phyloP scores from a whole-genome alignment of 37 sponge, comb jelly and placozoan species.

The Dysidea cf. avara region DNA sequence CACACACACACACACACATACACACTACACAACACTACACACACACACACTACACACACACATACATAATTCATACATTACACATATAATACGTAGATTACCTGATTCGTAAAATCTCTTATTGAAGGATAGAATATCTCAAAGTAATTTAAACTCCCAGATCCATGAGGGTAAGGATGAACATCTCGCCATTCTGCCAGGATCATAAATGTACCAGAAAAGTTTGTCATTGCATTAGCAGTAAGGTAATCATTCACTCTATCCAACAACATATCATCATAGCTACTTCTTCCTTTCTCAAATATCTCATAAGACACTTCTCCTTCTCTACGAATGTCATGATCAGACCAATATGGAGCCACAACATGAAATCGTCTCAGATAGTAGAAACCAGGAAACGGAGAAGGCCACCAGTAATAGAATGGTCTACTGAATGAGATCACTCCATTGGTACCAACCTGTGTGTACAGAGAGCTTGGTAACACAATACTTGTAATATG shows the following conservation, averaged over 20 bases:
- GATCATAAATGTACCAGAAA: slow-evolving; percentile 51
- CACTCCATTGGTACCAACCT: slow-evolving; percentile 59
- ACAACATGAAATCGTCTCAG: slow-evolving; percentile 26
- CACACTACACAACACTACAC: no score
- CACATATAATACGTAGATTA: no score
- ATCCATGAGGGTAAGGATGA: not conserved
- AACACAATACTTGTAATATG: no score
- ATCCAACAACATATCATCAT: not conserved
- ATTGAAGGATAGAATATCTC: no score
- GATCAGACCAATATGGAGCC: slow-evolving; percentile 75
- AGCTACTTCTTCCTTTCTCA: not conserved
- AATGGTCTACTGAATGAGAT: slow-evolving; percentile 30
- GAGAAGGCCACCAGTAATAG: not conserved
- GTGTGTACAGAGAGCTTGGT: not conserved
- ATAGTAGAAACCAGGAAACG: slow-evolving; percentile 13
- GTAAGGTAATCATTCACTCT: slow-evolving; percentile 26
- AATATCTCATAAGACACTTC: slow-evolving; percentile 42
- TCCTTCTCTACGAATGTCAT: slow-evolving; percentile 45
- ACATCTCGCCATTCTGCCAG: slow-evolving; percentile 40
- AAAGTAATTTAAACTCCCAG: no score
- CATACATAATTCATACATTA: no score
- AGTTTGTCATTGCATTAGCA: not conserved
- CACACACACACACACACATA: no score
- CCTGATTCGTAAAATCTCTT: no score
- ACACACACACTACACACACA: no score